phyloP scores from a whole-genome alignment of 2,888 invertebrate species.

The Anarsia innoxiella region DNA sequence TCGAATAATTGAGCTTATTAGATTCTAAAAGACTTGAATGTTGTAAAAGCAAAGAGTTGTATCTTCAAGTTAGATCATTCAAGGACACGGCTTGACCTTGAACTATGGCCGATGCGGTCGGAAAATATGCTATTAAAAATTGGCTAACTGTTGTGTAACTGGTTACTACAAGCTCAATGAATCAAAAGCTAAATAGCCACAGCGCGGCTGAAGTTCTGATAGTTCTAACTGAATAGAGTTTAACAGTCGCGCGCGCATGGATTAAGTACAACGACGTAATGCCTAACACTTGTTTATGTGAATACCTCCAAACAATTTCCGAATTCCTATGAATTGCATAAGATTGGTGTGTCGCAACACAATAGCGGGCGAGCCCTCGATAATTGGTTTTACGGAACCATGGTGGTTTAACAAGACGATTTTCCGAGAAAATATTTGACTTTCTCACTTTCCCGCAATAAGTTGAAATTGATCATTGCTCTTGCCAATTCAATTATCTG shows the following conservation, averaged over 20 bases:
- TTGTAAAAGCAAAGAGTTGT: no score
- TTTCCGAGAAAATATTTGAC: constrained; percentile 12
- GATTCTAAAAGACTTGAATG: no score
- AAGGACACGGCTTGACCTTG: constrained; percentile 46
- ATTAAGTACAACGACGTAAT: no score
- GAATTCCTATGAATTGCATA: neutral
- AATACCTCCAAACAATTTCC: neutral
- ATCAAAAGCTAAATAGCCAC: no score
- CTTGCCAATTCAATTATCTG: no score
- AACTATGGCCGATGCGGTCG: constrained; percentile 43
- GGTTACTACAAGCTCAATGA: constrained; percentile 32
- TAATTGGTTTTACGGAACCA: constrained; percentile 1
- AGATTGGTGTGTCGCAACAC: no score
- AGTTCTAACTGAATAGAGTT: no score
- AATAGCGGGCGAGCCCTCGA: neutral
- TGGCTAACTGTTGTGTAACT: constrained; percentile 33
- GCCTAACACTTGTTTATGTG: no score
- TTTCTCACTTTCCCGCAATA: constrained; percentile 12
- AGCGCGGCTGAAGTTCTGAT: no score
- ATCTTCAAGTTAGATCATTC: constrained; percentile 16
- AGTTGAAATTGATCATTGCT: constrained; percentile 10
- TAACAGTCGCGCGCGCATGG: no score
- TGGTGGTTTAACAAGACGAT: constrained; percentile 8
- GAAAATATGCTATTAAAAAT: constrained; percentile 39
- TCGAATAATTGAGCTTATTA: no score